Evolutionary conservation across 1,140 invertebrate species (phyloP), one percentile per base, ranked within the genome.

Genomic region (Bemisia tabaci): DNA sequence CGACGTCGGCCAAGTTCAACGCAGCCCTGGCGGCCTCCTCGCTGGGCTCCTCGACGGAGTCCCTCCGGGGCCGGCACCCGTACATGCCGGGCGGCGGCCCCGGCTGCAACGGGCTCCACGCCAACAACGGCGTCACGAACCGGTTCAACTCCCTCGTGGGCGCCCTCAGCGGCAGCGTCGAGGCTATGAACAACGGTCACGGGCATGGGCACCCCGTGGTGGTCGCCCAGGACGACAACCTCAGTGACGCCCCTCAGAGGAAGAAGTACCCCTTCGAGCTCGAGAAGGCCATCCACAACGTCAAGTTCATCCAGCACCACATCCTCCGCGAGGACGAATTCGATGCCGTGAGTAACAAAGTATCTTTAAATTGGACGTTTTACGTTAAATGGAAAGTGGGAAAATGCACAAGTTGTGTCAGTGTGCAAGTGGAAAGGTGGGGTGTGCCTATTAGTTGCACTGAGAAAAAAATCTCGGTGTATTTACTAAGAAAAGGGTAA

Each of bases 231-330:
- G 89, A 91, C 71, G 89, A 91, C 72, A 90, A 88, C 39, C 79
- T 91, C 70, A 90, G 88, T 69, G 89, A 91, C 70, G 83, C 88
- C 12, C 62, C 68, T 21, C 27, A 62, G 12, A 81, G 87, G 64
- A 91, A 91, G 77, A 92, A 92, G 73, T 93, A 92, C 77, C 92
- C 90, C 0, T 92, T 93, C 73, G 92, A 95, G 74, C 79, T 95
- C 70, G 91, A 95, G 73, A 93, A 94, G 75, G 92, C 93, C 26
- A 89, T 97, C 68, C 90, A 94, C 73, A 95, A 95, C 76, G 90
- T 95, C 26, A 92, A 93, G 85, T 97, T 96, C 74, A 95, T 96
- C 70, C 91, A 95, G 71, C 91, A 94, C 75, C 93, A 95, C 72
- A 93, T 94, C 82, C 89, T 92, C 72, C 84, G 92, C 17, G 90